Conservation (phyloP, 2,797 vertebrate genomes). For the Enteromius trimaculatus region DNA sequence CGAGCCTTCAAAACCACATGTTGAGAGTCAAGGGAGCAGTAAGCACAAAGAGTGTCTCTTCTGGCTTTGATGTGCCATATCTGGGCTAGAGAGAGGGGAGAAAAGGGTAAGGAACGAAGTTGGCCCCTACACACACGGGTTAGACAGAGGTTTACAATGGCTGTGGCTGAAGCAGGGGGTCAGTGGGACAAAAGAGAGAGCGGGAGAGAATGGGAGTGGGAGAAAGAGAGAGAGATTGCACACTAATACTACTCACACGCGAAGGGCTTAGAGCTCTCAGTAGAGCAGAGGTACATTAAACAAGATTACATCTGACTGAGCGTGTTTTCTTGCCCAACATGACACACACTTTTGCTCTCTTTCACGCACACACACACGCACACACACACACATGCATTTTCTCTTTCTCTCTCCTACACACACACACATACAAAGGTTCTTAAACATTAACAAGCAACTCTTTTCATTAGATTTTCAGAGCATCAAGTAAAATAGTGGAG, state of each 20-base stretch:
- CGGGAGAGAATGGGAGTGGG: constrained; percentile 58
- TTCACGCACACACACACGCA: constrained; percentile 15
- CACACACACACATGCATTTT: background rate
- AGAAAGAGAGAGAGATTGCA: constrained; percentile 43
- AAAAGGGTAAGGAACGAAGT: constrained; percentile 75
- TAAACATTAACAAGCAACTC: background rate
- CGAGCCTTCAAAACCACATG: constrained; percentile 95
- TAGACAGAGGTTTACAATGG: constrained; percentile 80
- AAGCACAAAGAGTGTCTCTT: constrained; percentile 90
- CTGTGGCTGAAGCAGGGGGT: constrained; percentile 68
- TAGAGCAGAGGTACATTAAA: constrained; percentile 63
- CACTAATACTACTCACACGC: constrained; percentile 56
- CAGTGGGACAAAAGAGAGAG: constrained; percentile 66
- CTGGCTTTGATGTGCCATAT: constrained; percentile 83
- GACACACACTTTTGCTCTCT: constrained; percentile 32
- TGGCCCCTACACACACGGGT: constrained; percentile 75
- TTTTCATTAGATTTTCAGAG: background rate
- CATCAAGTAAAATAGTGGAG: background rate
- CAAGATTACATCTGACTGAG: constrained; percentile 65
- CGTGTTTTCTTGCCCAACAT: constrained; percentile 55
- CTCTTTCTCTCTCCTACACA: background rate
- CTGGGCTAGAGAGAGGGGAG: constrained; percentile 84
- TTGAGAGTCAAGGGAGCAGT: constrained; percentile 96
- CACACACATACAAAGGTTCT: background rate
- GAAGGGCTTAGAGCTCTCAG: constrained; percentile 53